These are phyloP conservation scores for Ariolimax columbianus DNA, from an alignment of 2,888 invertebrate species.

Conservation along the genomic window DNA sequence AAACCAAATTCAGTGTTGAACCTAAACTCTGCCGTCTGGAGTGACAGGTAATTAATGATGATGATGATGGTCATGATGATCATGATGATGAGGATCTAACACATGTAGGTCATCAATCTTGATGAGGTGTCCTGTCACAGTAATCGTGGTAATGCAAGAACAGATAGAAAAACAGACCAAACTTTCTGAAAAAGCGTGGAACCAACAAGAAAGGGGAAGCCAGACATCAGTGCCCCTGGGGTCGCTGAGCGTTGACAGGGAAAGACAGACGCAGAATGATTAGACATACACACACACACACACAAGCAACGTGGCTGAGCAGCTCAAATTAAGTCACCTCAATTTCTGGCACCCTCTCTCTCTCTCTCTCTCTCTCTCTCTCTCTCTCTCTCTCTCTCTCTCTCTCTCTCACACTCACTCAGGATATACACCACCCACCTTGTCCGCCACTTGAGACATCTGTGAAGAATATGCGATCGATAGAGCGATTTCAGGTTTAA, in stretches of 20 bases:
- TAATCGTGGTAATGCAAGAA: too few relatives aligned
- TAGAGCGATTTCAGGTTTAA: constrained; percentile 8
- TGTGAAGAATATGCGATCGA: constrained; percentile 6
- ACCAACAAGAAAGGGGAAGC: neutral
- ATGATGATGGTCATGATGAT: too few relatives aligned
- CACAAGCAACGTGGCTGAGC: neutral
- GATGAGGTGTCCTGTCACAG: too few relatives aligned
- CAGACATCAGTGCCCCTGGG: neutral
- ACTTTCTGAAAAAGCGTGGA: too few relatives aligned
- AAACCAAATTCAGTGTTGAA: too few relatives aligned
- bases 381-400: too few relatives aligned
- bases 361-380: neutral
- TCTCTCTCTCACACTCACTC: neutral
- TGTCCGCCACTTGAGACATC: neutral
- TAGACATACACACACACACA: neutral
- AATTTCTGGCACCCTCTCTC: neutral
- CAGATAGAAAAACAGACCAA: too few relatives aligned
- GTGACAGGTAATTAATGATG: too few relatives aligned
- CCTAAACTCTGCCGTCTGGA: too few relatives aligned
- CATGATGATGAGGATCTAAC: too few relatives aligned
- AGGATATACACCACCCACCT: neutral
- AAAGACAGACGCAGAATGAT: neutral
- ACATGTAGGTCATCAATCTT: too few relatives aligned
- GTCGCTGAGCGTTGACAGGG: neutral
- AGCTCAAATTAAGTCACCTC: neutral